A percentile compares a stretch with the other conserved stretches of the same genome.
These are phyloP conservation scores for Sminthurinus signatus DNA, from an alignment of 1,140 invertebrate genomes.

Conservation along the genomic window DNA sequence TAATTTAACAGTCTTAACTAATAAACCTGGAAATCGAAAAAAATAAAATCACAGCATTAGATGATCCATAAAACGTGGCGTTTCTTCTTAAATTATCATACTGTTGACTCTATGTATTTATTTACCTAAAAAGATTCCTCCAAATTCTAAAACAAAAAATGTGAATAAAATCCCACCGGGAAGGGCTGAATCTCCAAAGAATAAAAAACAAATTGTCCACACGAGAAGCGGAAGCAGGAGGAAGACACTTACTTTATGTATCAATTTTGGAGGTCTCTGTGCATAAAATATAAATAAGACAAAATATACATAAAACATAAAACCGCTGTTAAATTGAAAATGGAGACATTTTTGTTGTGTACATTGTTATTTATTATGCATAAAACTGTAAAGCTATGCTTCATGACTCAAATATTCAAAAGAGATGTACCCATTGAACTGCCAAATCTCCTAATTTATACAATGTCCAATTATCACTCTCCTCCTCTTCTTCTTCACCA, in stretches of 20 bases:
- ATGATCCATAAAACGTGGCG: no score
- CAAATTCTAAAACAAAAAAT: constrained; percentile 9
- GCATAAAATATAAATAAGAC: no score
- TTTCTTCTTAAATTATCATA: no score
- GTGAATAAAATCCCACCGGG: constrained; percentile 20
- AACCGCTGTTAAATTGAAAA: no score
- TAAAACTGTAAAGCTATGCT: not conserved
- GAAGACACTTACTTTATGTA: constrained; percentile 6
- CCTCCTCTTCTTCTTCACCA: not conserved
- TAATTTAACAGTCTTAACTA: constrained; percentile 12
- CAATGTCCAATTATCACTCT: not conserved
- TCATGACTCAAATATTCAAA: not conserved
- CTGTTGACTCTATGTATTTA: no score
- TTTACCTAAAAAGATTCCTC: constrained; percentile 18
- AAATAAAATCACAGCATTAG: no score
- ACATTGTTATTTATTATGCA: no score
- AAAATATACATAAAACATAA: not conserved
- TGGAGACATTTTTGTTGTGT: no score
- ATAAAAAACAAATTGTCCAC: constrained; percentile 8
- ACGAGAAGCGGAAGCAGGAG: constrained; percentile 6
- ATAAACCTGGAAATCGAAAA: constrained; percentile 22
- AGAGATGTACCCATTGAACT: not conserved
- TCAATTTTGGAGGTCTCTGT: no score
- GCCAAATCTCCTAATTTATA: not conserved
- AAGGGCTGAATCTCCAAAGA: constrained; percentile 1